These are phyloP conservation scores for Rhizoglyphus robini DNA, from an alignment of 1,140 invertebrate species.

Conservation along the genomic window DNA sequence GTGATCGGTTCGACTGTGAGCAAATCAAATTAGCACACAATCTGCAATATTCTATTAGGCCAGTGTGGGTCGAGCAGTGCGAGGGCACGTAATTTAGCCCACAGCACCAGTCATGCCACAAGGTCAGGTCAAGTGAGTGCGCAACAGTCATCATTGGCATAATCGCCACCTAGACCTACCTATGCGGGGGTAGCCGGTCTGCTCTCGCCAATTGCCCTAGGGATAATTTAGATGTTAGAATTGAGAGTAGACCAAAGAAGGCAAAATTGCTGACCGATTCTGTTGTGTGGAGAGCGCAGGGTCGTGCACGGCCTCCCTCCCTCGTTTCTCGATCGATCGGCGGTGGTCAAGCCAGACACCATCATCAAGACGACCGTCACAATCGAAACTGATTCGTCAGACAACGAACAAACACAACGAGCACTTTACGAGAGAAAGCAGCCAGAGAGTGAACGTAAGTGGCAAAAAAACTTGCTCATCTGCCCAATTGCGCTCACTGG, in stretches of 20 bases:
- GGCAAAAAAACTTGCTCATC: background rate
- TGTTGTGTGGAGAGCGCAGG: background rate
- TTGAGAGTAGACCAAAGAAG: background rate
- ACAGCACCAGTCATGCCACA: background rate
- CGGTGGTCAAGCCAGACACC: background rate
- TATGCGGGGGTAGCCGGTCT: background rate
- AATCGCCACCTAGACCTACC: background rate
- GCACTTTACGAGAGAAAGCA: too few species aligned
- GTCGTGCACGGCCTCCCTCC: background rate
- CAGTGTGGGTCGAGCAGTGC: background rate
- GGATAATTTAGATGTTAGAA: slow-evolving; percentile 12
- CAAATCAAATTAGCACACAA: slow-evolving; percentile 7
- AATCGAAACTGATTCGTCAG: too few species aligned
- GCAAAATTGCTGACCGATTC: background rate
- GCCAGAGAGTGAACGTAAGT: too few species aligned
- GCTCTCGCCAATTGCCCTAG: background rate
- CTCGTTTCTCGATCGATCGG: background rate
- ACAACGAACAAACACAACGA: too few species aligned
- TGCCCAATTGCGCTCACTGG: background rate
- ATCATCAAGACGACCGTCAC: too few species aligned
- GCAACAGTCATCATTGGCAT: background rate
- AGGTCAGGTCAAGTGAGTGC: slow-evolving; percentile 5
- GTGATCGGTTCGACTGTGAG: background rate
- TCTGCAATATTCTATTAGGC: background rate
- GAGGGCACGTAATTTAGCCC: background rate